These are phyloP conservation scores for Tapera naevia DNA, from an alignment of 2,797 vertebrate species.

Conservation along the genomic window DNA sequence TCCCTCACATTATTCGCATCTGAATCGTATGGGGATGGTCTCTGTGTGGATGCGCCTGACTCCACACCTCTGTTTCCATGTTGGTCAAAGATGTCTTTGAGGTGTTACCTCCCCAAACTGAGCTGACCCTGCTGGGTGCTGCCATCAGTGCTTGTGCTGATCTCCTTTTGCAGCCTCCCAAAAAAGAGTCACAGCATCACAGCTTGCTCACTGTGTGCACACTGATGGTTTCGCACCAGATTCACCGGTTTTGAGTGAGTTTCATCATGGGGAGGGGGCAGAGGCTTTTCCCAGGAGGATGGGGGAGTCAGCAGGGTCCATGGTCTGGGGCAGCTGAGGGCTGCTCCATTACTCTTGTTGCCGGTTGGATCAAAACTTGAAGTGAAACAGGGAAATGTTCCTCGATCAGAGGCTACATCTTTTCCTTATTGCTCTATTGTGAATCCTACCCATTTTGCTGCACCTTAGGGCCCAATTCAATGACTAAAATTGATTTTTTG, in stretches of 20 bases:
- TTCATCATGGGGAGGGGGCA: background rate
- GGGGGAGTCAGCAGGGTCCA: background rate
- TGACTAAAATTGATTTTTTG: conserved; percentile 73
- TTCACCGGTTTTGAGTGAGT: background rate
- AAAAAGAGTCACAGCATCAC: background rate
- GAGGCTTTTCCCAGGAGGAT: background rate
- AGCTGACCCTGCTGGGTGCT: background rate
- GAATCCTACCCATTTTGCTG: conserved; percentile 61
- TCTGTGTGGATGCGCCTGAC: background rate
- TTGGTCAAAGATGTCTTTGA: background rate
- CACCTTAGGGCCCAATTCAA: conserved; percentile 70
- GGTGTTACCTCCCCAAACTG: background rate
- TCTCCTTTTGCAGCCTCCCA: background rate
- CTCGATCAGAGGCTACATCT: background rate
- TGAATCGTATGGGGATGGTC: background rate
- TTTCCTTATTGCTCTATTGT: background rate
- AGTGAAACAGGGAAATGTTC: background rate
- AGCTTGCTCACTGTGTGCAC: fast-evolving
- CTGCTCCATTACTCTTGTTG: background rate
- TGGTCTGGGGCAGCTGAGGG: background rate
- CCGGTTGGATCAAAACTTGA: background rate
- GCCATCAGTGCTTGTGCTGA: fast-evolving
- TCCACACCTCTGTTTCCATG: fast-evolving
- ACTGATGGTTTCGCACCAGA: fast-evolving
- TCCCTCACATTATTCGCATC: background rate